Evolutionary conservation across 2,888 invertebrate species (phyloP).

Genomic region (Isoperla grammatica): DNA sequence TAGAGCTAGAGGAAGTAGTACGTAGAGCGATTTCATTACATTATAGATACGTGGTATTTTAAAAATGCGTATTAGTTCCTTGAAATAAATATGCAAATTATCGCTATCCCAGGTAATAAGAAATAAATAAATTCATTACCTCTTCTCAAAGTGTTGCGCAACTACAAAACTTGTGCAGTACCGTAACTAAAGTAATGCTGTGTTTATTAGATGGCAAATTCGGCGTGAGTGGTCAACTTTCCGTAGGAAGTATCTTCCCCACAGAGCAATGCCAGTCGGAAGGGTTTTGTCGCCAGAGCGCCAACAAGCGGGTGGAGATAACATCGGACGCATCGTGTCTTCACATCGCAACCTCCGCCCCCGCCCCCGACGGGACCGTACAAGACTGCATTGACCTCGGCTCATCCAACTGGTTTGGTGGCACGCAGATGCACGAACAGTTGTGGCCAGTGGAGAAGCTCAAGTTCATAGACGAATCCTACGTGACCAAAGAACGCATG

Average conservation of each 20-base stretch:
- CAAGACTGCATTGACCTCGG: conserved; percentile 4
- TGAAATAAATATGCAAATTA: no score
- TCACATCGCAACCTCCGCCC: background rate
- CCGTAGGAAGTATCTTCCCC: background rate
- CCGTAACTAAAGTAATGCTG: no score
- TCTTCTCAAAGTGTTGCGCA: no score
- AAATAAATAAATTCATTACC: no score
- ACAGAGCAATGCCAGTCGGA: background rate
- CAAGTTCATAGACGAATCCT: conserved; percentile 15
- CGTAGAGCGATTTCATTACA: no score
- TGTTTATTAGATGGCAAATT: conserved; percentile 9
- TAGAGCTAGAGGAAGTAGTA: no score
- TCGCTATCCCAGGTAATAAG: no score
- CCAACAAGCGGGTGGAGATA: background rate
- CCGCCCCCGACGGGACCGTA: background rate
- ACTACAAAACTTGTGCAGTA: no score
- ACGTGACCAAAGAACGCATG: conserved; percentile 16
- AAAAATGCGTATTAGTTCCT: no score
- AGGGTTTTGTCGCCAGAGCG: background rate
- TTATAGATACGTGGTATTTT: no score
- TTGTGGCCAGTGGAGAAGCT: conserved; percentile 22
- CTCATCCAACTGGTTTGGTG: conserved; percentile 2
- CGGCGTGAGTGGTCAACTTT: background rate
- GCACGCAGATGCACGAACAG: conserved; percentile 5
- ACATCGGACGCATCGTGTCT: background rate